phyloP scores from a whole-genome alignment of 2,113 vertebrate genomes.

The Vireo altiloquus region DNA sequence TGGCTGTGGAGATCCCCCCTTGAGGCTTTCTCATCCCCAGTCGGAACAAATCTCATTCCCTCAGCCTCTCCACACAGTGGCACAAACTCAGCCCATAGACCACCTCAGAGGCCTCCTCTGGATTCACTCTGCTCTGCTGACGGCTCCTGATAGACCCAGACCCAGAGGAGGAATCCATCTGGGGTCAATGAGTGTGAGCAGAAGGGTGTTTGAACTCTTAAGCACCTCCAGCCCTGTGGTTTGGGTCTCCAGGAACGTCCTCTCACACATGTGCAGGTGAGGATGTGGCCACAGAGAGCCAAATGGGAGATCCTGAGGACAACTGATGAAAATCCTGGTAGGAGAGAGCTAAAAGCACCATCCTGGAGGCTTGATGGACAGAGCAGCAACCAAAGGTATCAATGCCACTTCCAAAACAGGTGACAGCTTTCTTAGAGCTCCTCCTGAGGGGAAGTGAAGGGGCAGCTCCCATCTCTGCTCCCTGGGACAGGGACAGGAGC shows the following conservation, averaged over 20 bases:
- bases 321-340: neutral
- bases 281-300: neutral
- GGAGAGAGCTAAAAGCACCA: neutral
- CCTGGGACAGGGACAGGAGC: neutral
- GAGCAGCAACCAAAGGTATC: neutral
- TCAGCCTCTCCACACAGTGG: neutral
- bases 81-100: neutral
- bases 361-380: neutral
- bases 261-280: neutral
- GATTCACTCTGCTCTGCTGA: neutral
- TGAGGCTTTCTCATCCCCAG: neutral
- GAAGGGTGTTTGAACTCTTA: neutral
- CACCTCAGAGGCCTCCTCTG: neutral
- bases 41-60: neutral
- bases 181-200: neutral
- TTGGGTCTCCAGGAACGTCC: neutral
- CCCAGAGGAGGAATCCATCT: neutral
- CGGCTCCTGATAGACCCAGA: neutral
- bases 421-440: neutral
- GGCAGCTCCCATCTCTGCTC: neutral
- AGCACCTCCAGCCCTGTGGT: neutral
- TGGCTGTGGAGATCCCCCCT: neutral
- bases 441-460: neutral
- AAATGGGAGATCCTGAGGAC: neutral
- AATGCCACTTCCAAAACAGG: neutral